phyloP scores from a whole-genome alignment of 2,113 vertebrate genomes.

The Cavia porcellus region DNA sequence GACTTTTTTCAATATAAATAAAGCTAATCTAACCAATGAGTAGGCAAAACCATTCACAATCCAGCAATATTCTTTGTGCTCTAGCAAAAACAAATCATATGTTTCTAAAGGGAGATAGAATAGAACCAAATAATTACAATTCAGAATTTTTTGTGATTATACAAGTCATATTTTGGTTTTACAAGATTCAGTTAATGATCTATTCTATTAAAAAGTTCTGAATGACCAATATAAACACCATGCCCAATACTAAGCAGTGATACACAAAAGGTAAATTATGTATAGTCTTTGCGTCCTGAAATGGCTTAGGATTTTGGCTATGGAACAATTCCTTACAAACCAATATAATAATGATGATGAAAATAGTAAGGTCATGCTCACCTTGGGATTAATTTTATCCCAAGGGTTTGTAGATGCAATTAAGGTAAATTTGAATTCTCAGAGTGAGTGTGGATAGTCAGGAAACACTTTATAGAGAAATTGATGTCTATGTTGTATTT shows the following conservation, averaged over 20 bases:
- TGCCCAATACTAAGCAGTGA: too few species aligned
- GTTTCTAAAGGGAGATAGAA: not conserved
- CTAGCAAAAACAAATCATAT: not conserved
- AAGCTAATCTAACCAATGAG: not conserved
- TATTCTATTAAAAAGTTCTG: conserved; percentile 23
- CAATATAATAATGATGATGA: not conserved
- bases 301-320: not conserved
- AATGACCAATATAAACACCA: not conserved
- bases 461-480: not conserved
- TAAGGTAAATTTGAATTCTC: not conserved
- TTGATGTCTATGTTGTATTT: not conserved
- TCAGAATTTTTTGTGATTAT: not conserved
- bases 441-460: not conserved
- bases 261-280: not conserved
- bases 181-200: not conserved
- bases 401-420: not conserved
- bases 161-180: not conserved
- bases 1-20: conserved; percentile 9
- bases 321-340: not conserved
- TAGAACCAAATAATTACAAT: not conserved
- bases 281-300: not conserved
- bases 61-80: not conserved
- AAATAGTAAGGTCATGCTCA: not conserved
- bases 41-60: not conserved
- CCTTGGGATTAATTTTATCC: not conserved